Evolutionary conservation across 2,888 invertebrate genomes (phyloP).

Genomic region (Leptodirus hochenwartii): DNA sequence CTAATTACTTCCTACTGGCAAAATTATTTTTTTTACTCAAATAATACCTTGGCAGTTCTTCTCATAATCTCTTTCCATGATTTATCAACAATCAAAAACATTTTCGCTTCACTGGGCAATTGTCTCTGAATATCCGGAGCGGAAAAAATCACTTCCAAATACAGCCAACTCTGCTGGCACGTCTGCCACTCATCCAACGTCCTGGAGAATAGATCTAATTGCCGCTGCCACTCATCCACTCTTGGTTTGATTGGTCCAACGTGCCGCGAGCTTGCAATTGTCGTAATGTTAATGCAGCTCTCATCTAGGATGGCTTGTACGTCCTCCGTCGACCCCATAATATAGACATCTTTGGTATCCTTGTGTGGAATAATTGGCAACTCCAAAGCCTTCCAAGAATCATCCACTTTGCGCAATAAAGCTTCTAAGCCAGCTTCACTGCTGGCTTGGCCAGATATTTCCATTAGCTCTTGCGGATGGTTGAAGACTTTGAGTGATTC

Average conservation of each 20-base stretch:
- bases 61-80: conserved; percentile 82
- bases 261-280: conserved; percentile 71
- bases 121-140: conserved; percentile 90
- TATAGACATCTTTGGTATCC: conserved; percentile 66
- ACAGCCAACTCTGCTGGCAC: conserved; percentile 87
- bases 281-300: conserved; percentile 69
- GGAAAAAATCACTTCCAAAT: conserved; percentile 85
- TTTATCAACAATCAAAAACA: conserved; percentile 74
- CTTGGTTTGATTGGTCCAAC: conserved; percentile 67
- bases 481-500: conserved; percentile 59
- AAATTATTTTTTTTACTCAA: neutral
- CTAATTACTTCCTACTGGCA: neutral
- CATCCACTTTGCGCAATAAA: conserved; percentile 65
- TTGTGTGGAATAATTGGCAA: conserved; percentile 61
- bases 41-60: conserved; percentile 48
- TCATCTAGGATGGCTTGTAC: conserved; percentile 68
- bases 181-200: conserved; percentile 81
- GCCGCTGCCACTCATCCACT: conserved; percentile 67
- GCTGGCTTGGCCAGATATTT: conserved; percentile 74
- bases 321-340: conserved; percentile 72
- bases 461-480: conserved; percentile 55
- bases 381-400: conserved; percentile 64
- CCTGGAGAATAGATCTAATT: conserved; percentile 58
- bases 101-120: conserved; percentile 73
- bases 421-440: conserved; percentile 71